Percentiles rank a stretch among this genome's conserved stretches.
phyloP scores from a whole-genome alignment of 2,888 invertebrate species.

The Quadriops clusia region DNA sequence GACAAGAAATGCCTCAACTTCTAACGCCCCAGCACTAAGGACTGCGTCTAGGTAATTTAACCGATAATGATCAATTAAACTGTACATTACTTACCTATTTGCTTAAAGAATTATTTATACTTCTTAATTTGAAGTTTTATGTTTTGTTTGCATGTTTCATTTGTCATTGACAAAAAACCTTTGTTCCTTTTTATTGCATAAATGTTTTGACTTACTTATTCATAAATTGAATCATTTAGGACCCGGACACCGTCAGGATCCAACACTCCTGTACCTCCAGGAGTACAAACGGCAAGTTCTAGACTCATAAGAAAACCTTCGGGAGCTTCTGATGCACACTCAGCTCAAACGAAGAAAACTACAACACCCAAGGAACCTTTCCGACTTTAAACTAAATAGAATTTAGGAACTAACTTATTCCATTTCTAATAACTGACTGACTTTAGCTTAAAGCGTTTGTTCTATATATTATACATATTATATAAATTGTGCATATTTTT shows the following conservation, averaged over 20 bases:
- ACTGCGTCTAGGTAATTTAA: conserved; percentile 36
- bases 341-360: conserved; percentile 37
- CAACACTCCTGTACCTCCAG: conserved; percentile 56
- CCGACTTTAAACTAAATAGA: conserved; percentile 45
- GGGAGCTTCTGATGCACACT: conserved; percentile 54
- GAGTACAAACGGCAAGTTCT: conserved; percentile 49
- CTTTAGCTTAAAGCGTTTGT: conserved; percentile 17
- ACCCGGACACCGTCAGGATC: conserved; percentile 68
- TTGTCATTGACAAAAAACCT: neutral
- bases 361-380: conserved; percentile 55
- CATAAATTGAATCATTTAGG: conserved; percentile 35
- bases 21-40: conserved; percentile 36
- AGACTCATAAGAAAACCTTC: conserved; percentile 54
- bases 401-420: conserved; percentile 5
- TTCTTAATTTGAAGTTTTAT: too few relatives aligned
- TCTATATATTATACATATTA: conserved; percentile 14
- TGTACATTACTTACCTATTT: too few relatives aligned
- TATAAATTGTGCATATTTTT: conserved; percentile 34
- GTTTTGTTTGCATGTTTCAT: conserved; percentile 3
- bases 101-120: too few relatives aligned
- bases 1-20: conserved; percentile 33
- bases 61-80: neutral
- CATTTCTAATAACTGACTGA: conserved; percentile 29
- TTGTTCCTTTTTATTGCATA: neutral
- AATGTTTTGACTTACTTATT: neutral